Evolutionary conservation across 2,797 vertebrate species (phyloP).

Genomic region (Dendrocincla tyrannina): DNA sequence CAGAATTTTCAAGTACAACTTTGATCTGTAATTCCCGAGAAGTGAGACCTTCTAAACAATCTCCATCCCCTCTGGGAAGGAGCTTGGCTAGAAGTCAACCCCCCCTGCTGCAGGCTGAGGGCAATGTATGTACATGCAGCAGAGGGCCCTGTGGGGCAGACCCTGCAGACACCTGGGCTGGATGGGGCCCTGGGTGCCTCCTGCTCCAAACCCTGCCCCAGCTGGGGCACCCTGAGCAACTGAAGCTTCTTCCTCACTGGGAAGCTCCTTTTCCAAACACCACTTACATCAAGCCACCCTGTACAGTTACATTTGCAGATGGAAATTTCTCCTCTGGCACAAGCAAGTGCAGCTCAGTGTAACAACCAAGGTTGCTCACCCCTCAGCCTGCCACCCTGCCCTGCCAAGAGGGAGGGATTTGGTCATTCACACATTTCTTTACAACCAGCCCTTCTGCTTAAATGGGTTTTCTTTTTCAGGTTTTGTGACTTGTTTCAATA

Average conservation of each 20-base stretch:
- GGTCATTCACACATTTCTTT: not conserved
- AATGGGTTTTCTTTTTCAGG: not conserved
- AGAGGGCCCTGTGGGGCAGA: rapidly evolving
- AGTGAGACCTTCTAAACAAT: not conserved
- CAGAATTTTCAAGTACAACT: not conserved
- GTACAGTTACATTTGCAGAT: not conserved
- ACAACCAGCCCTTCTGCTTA: not conserved
- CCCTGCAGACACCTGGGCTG: not conserved
- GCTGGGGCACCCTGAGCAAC: not conserved
- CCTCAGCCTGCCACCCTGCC: not conserved
- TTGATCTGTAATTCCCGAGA: not conserved
- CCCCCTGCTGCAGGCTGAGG: not conserved
- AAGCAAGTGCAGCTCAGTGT: rapidly evolving
- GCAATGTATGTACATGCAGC: not conserved
- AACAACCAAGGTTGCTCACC: not conserved
- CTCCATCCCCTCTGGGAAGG: not conserved
- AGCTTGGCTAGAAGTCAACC: not conserved
- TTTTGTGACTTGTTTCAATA: not conserved
- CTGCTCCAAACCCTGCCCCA: not conserved
- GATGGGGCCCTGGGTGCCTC: not conserved
- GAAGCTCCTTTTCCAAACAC: not conserved
- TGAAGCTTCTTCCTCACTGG: not conserved
- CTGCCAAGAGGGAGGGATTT: not conserved
- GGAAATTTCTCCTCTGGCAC: not conserved
- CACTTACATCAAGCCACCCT: not conserved